These are phyloP conservation scores for Scalopus aquaticus DNA, from an alignment of 2,113 vertebrate species.

Conservation along the genomic window DNA sequence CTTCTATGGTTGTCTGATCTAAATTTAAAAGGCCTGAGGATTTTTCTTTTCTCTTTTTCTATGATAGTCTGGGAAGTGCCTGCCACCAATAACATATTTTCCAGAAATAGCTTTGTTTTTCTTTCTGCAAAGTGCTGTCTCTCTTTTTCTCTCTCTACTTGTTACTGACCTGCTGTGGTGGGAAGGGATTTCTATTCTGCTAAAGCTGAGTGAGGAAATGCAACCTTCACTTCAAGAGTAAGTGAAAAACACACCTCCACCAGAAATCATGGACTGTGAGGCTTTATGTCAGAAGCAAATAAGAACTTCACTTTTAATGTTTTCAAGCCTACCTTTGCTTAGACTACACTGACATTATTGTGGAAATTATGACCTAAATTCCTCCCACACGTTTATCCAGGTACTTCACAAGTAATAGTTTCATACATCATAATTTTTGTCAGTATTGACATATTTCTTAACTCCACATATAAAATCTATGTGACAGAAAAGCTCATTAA, in stretches of 20 bases:
- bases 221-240: background rate
- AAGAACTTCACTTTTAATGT: background rate
- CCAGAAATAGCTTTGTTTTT: slow-evolving; percentile 16
- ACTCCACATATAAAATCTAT: background rate
- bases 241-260: background rate
- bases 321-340: background rate
- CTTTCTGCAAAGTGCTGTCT: background rate
- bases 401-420: background rate
- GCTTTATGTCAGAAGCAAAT: background rate
- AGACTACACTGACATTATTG: background rate
- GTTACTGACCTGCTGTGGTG: background rate
- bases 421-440: slow-evolving; percentile 7
- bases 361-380: background rate
- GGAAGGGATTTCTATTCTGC: background rate
- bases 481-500: slow-evolving; percentile 1
- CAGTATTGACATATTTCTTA: slow-evolving; percentile 44
- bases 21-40: background rate
- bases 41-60: background rate
- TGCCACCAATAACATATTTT: background rate
- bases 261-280: background rate
- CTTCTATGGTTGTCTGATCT: background rate
- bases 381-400: background rate
- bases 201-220: background rate
- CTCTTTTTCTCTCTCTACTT: background rate
- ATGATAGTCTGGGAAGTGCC: background rate